Base-by-base conservation (phyloP, 2,888 invertebrate genomes). In the Laothoe populi region DNA sequence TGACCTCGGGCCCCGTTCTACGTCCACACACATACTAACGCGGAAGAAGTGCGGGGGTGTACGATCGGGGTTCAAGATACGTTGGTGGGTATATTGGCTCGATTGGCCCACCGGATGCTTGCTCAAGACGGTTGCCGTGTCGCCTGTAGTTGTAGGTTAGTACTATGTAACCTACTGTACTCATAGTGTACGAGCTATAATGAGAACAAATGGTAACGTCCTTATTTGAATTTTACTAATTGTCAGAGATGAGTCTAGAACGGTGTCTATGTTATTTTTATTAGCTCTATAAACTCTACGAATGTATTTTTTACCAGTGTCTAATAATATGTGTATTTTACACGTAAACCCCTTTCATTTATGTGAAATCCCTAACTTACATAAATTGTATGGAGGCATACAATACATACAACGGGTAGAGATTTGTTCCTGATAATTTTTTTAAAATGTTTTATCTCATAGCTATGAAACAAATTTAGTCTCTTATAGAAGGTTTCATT, bases 71-170 rank as follows among this genome's bases (percentile, higher is more conserved):
- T 70, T 83, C 89, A 70, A 31, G 61, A 60, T 78, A 73, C n/a
- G 70, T 63, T 82, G 84, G 90, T 73, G 65, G 68, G 72, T 83
- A 85, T 88, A 92, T 91, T 92, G 85, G 83, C 87, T 90, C 84
- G 78, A 91, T 91, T 92, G 91, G 84, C 63, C 71, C 73, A 79
- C 90, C 90, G 91, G 91, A 91, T 88, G 89, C 85, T 89, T 88
- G 78, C 87, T 81, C 88, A 90, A 91, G 90, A 90, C 84, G 87
- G 77, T 80, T 70, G 77, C 77, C 73, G 78, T 77, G 68, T 69
- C 68, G 70, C 70, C 35, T 73, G 63, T 61, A 61, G 61, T 70
- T 67, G 69, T 69, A 64, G 68, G 69, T 70, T 66, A 67, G 69
- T 68, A 70, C 66, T 70, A 63, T 62, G 66, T 64, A 68, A 65